Base-by-base conservation (phyloP, 2,113 vertebrate genomes). In the Kryptolebias marmoratus region DNA sequence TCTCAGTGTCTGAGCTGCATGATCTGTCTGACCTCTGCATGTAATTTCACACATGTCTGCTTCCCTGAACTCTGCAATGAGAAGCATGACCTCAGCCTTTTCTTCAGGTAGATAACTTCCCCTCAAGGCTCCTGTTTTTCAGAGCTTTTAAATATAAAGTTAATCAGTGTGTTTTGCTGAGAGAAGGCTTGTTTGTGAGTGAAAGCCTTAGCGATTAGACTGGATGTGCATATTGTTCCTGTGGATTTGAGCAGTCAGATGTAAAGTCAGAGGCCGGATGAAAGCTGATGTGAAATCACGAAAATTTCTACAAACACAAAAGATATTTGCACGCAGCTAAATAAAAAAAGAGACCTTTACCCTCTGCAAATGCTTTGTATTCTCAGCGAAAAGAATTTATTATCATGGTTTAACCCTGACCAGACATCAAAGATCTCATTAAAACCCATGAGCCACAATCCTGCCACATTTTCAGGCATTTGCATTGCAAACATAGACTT, bases 31-130 rank as follows among this genome's bases (percentile, higher is more conserved):
- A 72, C 68, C 62, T 65, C 65, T 15, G 18, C 56, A 14, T 47
- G 75, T 64, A 44, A 71, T 78, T 82, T 80, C 76, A 82, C 62
- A 76, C 22, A 16, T 15, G 67, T 70, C 64, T 63, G 81, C 65
- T 48, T 64, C 68, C 52, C 30, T 30, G 47, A 64, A 49, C 12
- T 56, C 55, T 13, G 57, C 1, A 49, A 60, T 30, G 11, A 27
- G 31, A 52, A 22, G 50, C 2, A 54, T 9, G 48, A 53, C 64
- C 11, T 32, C 47, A 31, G 1, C 27, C 59, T 50, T 58, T n/a
- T 36, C 22, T 42, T 60, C 11, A 44, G 27, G 36, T 2, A 66
- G 63, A 66, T 66, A 59, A 57, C 45, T 15, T 18, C 49, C n/a
- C 42, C 32, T 11, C 15, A 39, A 11, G 58, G 18, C 53, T 36